Base-by-base conservation (phyloP, 2,113 vertebrate genomes). In the Lampris megalopsis region DNA sequence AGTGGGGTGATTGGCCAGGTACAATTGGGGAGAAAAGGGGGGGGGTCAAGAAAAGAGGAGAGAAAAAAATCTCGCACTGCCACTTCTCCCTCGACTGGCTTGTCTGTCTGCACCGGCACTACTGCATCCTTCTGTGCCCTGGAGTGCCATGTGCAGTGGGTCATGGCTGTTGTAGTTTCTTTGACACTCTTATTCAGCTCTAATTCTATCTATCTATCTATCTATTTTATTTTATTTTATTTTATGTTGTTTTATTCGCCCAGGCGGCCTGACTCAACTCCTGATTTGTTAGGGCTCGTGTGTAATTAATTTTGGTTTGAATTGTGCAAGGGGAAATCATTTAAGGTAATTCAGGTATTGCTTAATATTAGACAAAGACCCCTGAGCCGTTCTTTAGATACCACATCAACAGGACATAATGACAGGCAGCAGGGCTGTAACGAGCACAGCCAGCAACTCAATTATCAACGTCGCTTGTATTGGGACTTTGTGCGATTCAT, bases 241-340 rank as follows among this genome's bases (percentile, higher is more conserved):
- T 24, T 24, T 24, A 24, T 24, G 11, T 2, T 42, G 10, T 63
- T 38, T 38, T 67, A 36, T 71, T 77, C 67, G 63, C 79, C 56
- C 38, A 41, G 57, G 62, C 41, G 62, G 52, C 65, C 62, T 57
- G 73, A 75, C 85, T 76, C 75, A 80, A 78, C 87, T 85, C 87
- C 73, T 71, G 72, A 71, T 80, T 73, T 60, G 9, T 67, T 73
- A 43, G 49, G 52, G 10, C 57, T n/a, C 24, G 2, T 68, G 66
- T 70, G 56, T 86, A 73, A 88, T 87, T 87, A 52, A 84, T 81
- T 81, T 56, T 45, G 54, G 48, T n/a, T 37, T 69, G 49, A 68
- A 77, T 75, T 77, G 63, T 65, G 60, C 76, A 65, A 2, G 63
- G 84, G 70, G 68, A 71, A 73, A 79, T 83, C 85, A 83, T 86